These are phyloP conservation scores for Cladopsammia gracilis DNA, from an alignment of 64 coral and sea anemone genomes.

Conservation along the genomic window DNA sequence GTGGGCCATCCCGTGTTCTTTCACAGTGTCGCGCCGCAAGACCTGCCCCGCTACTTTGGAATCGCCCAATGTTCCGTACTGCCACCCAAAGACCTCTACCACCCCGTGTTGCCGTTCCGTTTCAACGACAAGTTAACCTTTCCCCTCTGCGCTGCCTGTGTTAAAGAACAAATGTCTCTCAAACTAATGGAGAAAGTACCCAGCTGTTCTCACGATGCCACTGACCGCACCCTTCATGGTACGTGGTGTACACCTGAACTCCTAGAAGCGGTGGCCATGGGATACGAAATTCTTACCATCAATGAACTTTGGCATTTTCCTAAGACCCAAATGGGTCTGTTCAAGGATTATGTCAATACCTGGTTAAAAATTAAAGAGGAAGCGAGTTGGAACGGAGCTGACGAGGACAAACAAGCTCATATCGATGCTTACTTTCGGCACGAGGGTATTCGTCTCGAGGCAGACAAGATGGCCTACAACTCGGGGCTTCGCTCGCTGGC, in stretches of 20 bases:
- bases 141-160: conserved; percentile 5
- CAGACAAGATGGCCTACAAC: too few relatives aligned
- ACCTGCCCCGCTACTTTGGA: conserved; percentile 23
- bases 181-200: neutral
- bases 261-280: too few relatives aligned
- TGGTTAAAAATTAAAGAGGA: neutral
- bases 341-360: too few relatives aligned
- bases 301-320: too few relatives aligned
- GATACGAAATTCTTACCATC: too few relatives aligned
- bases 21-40: neutral
- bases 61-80: neutral
- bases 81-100: neutral
- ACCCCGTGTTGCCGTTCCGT: conserved; percentile 8
- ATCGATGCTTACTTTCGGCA: too few relatives aligned
- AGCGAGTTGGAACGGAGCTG: too few relatives aligned
- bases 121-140: neutral
- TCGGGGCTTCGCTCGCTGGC: too few relatives aligned
- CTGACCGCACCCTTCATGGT: neutral
- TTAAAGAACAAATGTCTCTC: neutral
- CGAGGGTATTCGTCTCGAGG: too few relatives aligned
- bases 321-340: too few relatives aligned
- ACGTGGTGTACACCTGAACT: neutral
- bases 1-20: neutral
- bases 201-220: neutral
- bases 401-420: too few relatives aligned